Percentiles rank a stretch among this genome's conserved stretches.
phyloP scores from a whole-genome alignment of 2,797 vertebrate genomes.

The Steatocranus sp. region DNA sequence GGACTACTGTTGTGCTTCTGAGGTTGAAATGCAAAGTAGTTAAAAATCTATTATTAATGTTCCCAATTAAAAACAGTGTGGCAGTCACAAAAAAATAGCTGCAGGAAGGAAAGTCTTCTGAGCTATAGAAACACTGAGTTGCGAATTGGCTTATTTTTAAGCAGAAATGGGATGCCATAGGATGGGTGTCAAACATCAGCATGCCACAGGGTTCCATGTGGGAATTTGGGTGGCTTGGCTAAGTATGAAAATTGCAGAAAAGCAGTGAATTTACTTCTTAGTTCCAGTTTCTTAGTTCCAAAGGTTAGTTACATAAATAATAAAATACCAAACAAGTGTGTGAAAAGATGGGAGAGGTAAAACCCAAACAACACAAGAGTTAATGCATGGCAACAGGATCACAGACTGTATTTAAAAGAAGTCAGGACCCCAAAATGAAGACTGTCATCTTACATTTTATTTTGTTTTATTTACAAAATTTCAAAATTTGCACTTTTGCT shows the following conservation, averaged over 20 bases:
- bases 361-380: not conserved
- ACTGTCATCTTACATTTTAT: not conserved
- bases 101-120: not conserved
- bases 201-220: not conserved
- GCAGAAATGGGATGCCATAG: not conserved
- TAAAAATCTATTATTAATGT: not conserved
- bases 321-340: accelerated
- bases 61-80: not conserved
- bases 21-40: not conserved
- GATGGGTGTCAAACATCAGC: not conserved
- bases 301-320: not conserved
- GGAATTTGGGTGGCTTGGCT: not conserved
- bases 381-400: not conserved
- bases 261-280: accelerated
- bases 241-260: not conserved
- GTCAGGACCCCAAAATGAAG: not conserved
- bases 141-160: not conserved
- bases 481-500: not conserved
- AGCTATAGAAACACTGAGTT: not conserved
- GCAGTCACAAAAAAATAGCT: not conserved
- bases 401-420: not conserved
- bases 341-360: accelerated
- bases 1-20: not conserved
- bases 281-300: accelerated
- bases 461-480: not conserved